Evolutionary conservation across 2,113 vertebrate species (phyloP), one percentile per base, ranked within the genome.

Genomic region (Bagarius yarrelli): DNA sequence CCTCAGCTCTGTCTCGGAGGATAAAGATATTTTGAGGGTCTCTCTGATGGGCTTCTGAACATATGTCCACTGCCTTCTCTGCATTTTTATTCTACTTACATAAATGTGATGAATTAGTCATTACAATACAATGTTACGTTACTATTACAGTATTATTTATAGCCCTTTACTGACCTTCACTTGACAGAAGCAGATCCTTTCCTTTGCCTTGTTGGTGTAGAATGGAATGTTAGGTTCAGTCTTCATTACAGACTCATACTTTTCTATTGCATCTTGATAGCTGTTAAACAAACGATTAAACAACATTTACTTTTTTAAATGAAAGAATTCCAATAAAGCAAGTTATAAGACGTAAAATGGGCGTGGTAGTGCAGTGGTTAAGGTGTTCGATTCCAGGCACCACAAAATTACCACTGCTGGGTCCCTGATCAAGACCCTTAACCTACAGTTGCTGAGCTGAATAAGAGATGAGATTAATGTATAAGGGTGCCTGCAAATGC

Each of bases 11-110:
- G 88, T 95, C 94, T 57, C 91, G 81, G 78, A 95, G 92, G 78
- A 94, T 56, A 76, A 92, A 89, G 34, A 91, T 76, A 76, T 94
- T 95, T 70, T 90, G 92, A 1, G 94, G 94, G 79, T 94, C 93
- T 80, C 91, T 88, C 84, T 94, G 93, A 72, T 95, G 94, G 16
- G 94, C 94, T 81, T 94, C 94, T 16, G 93, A 94, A 78, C 94
- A 95, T 3, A 86, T 64, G 6, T 94, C 92, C 23, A 95, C 89
- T 0, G 94, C 94, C 75, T 93, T 89, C 0, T 63, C 40, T 0
- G 88, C 86, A 27, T 83, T 57, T 69, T 89, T 91, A 12, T 89
- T 84, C 94, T 95, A 57, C 5, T 21, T 34, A 30, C 11, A 36
- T 8, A 21, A 14, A 74, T 57, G 44, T 57, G 9, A 79, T 32